Conservation (phyloP, 1,140 invertebrate genomes). For the Drosophila kanapiae region DNA sequence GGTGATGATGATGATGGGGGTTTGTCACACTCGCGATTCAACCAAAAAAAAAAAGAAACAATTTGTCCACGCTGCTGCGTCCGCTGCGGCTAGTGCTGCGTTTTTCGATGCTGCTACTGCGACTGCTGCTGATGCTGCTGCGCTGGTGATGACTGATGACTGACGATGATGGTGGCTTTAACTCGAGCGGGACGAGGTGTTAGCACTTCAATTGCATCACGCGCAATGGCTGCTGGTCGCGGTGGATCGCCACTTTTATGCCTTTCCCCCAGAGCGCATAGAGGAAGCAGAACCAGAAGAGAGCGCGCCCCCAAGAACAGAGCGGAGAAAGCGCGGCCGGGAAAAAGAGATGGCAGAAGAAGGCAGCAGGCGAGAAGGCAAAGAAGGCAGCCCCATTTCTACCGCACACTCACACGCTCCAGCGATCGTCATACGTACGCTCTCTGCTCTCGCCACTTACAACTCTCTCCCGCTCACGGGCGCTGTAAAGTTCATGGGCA, state of each 20-base stretch:
- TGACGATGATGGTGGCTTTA: constrained; percentile 15
- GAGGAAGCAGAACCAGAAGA: constrained; percentile 55
- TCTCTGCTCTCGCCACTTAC: constrained; percentile 54
- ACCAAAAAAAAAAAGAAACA: constrained; percentile 71
- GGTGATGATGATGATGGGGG: neutral
- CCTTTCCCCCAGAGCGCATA: constrained; percentile 72
- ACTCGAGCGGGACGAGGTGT: constrained; percentile 69
- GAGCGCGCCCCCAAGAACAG: constrained; percentile 44
- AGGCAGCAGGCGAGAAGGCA: constrained; percentile 36
- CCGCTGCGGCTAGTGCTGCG: constrained; percentile 39
- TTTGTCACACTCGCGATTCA: constrained; percentile 43
- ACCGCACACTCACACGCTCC: constrained; percentile 52
- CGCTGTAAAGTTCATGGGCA: constrained; percentile 28
- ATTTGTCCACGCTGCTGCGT: constrained; percentile 62
- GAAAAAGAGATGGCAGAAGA: constrained; percentile 50
- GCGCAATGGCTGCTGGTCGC: constrained; percentile 85
- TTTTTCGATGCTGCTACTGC: constrained; percentile 15
- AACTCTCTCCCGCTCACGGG: constrained; percentile 24
- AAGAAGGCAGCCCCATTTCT: constrained; percentile 68
- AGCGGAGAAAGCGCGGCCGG: constrained; percentile 28
- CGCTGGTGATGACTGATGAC: constrained; percentile 26
- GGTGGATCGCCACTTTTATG: constrained; percentile 84
- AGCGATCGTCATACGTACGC: constrained; percentile 30
- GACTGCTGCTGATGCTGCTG: constrained; percentile 1
- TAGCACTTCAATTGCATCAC: constrained; percentile 85